These are phyloP conservation scores for Labroides dimidiatus DNA, from an alignment of 2,797 vertebrate species.

Conservation along the genomic window DNA sequence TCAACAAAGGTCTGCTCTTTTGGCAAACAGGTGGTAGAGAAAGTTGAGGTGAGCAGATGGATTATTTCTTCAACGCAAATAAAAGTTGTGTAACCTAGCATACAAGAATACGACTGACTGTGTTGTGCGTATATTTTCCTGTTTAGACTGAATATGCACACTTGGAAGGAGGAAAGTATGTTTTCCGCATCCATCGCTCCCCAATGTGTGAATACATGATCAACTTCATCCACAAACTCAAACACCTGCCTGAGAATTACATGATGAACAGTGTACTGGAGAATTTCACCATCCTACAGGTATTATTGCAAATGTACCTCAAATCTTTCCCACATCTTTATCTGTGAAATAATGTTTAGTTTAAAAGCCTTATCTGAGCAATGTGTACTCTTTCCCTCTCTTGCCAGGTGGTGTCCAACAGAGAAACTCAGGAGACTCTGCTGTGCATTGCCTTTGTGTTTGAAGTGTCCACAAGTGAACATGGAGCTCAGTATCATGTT, in stretches of 20 bases:
- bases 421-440: conserved; percentile 96
- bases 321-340: not conserved
- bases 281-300: conserved; percentile 98
- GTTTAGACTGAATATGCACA: conserved; percentile 92
- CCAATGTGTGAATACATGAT: conserved; percentile 99
- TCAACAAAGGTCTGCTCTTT: conserved; percentile 98
- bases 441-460: conserved; percentile 97
- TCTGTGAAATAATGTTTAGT: not conserved
- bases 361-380: not conserved
- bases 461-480: conserved; percentile 95
- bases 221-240: conserved; percentile 98
- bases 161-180: conserved; percentile 91
- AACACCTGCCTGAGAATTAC: conserved; percentile 96
- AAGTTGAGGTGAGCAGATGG: conserved; percentile 90
- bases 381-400: not conserved
- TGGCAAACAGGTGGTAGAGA: conserved; percentile 96
- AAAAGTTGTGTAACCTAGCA: not conserved
- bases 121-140: not conserved
- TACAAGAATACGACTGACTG: not conserved
- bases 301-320: conserved; percentile 37
- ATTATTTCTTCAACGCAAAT: not conserved
- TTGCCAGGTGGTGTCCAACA: conserved; percentile 93
- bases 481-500: conserved; percentile 95
- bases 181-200: conserved; percentile 94
- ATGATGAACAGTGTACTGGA: conserved; percentile 99